phyloP scores from a whole-genome alignment of 2,113 vertebrate species.

The Felis chaus region DNA sequence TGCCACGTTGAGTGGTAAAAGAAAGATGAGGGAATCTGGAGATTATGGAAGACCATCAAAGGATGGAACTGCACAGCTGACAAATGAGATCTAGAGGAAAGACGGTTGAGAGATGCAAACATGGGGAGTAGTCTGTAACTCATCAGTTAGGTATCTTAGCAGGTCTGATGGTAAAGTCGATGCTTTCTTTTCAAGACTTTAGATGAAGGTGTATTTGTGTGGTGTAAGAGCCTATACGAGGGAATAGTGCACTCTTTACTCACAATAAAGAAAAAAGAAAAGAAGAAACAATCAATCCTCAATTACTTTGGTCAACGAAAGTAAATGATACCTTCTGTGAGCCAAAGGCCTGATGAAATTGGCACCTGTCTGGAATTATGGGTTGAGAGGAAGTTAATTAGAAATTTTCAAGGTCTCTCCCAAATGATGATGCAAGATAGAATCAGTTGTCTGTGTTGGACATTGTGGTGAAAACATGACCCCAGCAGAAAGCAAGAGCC shows the following conservation, averaged over 20 bases:
- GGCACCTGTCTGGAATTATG: background rate
- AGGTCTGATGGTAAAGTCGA: background rate
- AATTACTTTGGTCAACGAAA: background rate
- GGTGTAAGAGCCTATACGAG: background rate
- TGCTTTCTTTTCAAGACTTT: background rate
- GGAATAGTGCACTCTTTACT: background rate
- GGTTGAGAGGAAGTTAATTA: background rate
- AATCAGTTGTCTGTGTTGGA: background rate
- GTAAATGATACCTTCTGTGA: background rate
- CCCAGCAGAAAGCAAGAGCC: background rate
- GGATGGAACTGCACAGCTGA: background rate
- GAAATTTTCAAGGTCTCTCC: background rate
- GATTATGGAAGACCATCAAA: background rate
- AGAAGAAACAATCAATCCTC: background rate
- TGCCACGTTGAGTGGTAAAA: background rate
- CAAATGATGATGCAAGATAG: background rate
- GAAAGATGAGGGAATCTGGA: slow-evolving; percentile 23
- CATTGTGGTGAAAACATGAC: background rate
- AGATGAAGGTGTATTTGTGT: background rate
- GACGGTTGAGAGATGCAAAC: background rate
- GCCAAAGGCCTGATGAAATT: background rate
- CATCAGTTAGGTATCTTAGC: background rate
- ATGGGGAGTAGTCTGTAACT: background rate
- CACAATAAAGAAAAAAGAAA: background rate
- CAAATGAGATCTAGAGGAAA: background rate